Evolutionary conservation across 2,888 invertebrate species (phyloP), one percentile per base, ranked within the genome.

Genomic region (Ochropleura plecta): DNA sequence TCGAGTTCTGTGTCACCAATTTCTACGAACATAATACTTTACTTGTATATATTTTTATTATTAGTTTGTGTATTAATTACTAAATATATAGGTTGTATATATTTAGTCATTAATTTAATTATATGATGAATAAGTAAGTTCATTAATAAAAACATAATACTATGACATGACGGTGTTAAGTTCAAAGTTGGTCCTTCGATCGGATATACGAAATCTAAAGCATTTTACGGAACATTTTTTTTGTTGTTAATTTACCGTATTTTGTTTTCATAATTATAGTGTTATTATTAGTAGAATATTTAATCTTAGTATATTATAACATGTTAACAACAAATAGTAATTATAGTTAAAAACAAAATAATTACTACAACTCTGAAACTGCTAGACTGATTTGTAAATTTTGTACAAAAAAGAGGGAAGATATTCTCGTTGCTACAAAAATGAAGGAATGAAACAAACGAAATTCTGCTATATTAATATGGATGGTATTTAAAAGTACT

Each of bases 111-210:
- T n/a, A n/a, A n/a, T n/a, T n/a, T n/a, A n/a, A n/a, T n/a, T n/a
- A n/a, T n/a, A n/a, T n/a, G n/a, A n/a, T n/a, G n/a, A n/a, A n/a
- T n/a, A n/a, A n/a, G n/a, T n/a, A n/a, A n/a, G n/a, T n/a, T n/a
- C n/a, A n/a, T n/a, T n/a, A n/a, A n/a, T n/a, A n/a, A n/a, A n/a
- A 76, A 5, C 14, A 16, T 20, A 30, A 30, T 30, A 30, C 30
- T 30, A 57, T 12, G 16, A 49, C 42, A 12, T 53, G 55, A 14
- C 4, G 46, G 12, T 40, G 30, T 3, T 40, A 63, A 64, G 71
- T 64, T 71, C 57, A 71, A 77, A 71, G 63, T 77, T 71, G 20
- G 18, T 71, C 40, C 55, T 77, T 71, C 12, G 55, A 7, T 12
- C 46, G 20, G n/a, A 6, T 70, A 44, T 9, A 30, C 8, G 2